phyloP scores from a whole-genome alignment of 2,113 vertebrate species.

The Heptranchias perlo region DNA sequence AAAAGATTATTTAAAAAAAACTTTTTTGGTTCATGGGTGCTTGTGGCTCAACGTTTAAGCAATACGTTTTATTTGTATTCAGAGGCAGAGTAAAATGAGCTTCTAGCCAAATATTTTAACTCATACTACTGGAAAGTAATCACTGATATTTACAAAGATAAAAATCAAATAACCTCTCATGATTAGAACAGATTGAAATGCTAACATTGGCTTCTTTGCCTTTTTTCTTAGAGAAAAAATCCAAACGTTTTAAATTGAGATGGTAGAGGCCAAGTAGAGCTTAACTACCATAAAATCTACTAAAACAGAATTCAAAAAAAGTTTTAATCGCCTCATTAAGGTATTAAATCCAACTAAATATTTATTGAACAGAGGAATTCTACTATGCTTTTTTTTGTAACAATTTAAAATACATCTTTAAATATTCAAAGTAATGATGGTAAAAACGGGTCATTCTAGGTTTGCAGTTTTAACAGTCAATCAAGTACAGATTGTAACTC shows the following conservation, averaged over 20 bases:
- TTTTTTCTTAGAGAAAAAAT: neutral
- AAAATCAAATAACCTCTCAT: neutral
- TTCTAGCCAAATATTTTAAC: conserved; percentile 11
- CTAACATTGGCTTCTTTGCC: neutral
- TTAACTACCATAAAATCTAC: neutral
- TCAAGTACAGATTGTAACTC: neutral
- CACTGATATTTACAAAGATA: neutral
- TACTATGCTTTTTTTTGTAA: neutral
- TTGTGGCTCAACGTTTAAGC: neutral
- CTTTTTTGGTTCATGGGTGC: neutral
- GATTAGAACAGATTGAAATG: neutral
- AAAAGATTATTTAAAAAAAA: neutral
- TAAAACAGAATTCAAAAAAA: neutral
- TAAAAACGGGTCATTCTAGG: neutral
- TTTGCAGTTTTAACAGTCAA: neutral
- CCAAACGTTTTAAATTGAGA: too few relatives aligned
- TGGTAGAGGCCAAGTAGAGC: too few relatives aligned
- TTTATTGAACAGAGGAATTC: neutral
- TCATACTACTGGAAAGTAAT: neutral
- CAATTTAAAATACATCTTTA: neutral
- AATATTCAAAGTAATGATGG: neutral
- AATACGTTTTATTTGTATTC: neutral
- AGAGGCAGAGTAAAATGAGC: neutral
- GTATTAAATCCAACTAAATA: neutral
- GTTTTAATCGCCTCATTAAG: neutral